A percentile compares a stretch with the other conserved stretches of the same genome.
Evolutionary conservation across 1,140 invertebrate species (phyloP).

Genomic region (Pseudobourletiella spinata): DNA sequence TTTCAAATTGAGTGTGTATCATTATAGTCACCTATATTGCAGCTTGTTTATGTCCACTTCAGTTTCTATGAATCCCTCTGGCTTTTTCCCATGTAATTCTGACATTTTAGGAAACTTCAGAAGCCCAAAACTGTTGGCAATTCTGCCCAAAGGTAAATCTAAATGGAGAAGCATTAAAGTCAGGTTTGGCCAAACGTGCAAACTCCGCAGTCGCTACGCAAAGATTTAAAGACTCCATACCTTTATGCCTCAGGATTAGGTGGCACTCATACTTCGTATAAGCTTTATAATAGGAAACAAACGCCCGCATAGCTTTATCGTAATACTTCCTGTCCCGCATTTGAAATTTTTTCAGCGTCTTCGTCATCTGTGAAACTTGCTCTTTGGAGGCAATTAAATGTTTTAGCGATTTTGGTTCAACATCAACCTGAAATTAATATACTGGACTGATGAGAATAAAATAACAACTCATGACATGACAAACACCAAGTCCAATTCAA

Average conservation of each 20-base stretch:
- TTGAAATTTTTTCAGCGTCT: slow-evolving; percentile 53
- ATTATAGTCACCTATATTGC: slow-evolving; percentile 55
- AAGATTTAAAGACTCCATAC: too few species aligned
- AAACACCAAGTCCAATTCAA: too few species aligned
- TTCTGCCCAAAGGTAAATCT: slow-evolving; percentile 75
- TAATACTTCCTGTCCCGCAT: slow-evolving; percentile 62
- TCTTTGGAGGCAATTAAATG: slow-evolving; percentile 12
- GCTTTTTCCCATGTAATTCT: slow-evolving; percentile 66
- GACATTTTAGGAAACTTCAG: slow-evolving; percentile 89
- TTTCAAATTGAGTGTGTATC: too few species aligned
- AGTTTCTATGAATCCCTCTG: slow-evolving; percentile 55
- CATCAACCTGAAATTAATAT: slow-evolving; percentile 35
- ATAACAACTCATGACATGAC: not conserved
- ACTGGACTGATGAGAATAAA: too few species aligned
- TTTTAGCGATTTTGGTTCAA: slow-evolving; percentile 33
- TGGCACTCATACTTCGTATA: slow-evolving; percentile 95
- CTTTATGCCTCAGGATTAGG: slow-evolving; percentile 74
- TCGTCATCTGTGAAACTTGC: not conserved
- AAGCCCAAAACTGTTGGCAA: slow-evolving; percentile 81
- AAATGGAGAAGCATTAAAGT: slow-evolving; percentile 36
- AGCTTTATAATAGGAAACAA: slow-evolving; percentile 88
- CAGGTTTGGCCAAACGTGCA: too few species aligned
- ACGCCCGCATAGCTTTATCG: slow-evolving; percentile 83
- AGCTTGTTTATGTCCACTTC: slow-evolving; percentile 66
- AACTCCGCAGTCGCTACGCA: too few species aligned